Evolutionary conservation across 1,140 invertebrate species (phyloP), one percentile per base, ranked within the genome.

Genomic region (Lepeophtheirus salmonis): DNA sequence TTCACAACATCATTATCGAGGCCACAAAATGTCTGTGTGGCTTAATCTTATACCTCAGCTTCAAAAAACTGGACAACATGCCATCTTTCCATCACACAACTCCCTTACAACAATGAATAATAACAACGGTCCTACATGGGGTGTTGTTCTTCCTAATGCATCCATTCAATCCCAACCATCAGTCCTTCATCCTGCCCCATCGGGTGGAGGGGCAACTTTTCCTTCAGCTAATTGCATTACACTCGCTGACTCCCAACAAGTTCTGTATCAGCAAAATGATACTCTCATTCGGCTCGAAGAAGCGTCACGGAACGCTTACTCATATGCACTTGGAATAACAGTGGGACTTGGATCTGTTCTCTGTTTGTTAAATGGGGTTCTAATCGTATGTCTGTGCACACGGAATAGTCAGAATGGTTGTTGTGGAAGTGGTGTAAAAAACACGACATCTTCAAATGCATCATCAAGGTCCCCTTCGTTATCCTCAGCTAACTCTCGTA

Each of bases 11-110:
- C 88, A 90, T 69, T 92, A 89, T 70, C 77, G 87, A 1, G 85
- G 84, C 48, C 84, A 88, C 70, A 88, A 89, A 70, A 80, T 90
- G 75, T 87, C 86, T n/a, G 78, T 91, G 61, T 94, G 89, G 89
- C 71, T 89, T 60, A 86, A 87, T 67, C 76, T 92, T 24, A 82
- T 92, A 62, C 89, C 89, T 2, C 85, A 89, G 68, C 72, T 86
- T n/a, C 83, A 86, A 68, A 74, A 81, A 24, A 82, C 83, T 1
- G 81, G 82, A 0, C 79, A 82, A 64, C 82, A 84, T 67, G 76
- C 83, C 63, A 82, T 76, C 51, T 82, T 84, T 78, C 73, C 81
- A n/a, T 82, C 84, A 69, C 83, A 84, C 70, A 80, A 84, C 67
- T 81, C 81, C 65, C 75, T 80, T 13, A 61, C 56, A 13, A 62